These are phyloP conservation scores for Rhinoderma darwinii DNA, from an alignment of 2,113 vertebrate species.

Conservation along the genomic window DNA sequence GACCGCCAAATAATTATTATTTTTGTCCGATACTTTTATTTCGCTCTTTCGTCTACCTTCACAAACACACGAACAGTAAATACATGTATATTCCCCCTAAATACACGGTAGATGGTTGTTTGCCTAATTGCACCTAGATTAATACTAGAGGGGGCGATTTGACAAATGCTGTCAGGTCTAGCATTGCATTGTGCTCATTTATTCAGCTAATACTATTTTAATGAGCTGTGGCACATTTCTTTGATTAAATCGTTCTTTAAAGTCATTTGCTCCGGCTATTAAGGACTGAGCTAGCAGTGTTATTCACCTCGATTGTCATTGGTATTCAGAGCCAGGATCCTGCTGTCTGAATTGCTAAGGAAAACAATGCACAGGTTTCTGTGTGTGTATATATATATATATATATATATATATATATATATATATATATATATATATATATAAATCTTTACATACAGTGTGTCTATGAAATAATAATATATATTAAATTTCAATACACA, in stretches of 20 bases:
- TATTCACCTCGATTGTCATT: constrained; percentile 42
- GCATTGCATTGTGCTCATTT: constrained; percentile 47
- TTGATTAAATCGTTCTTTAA: constrained; percentile 46
- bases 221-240: constrained; percentile 51
- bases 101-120: constrained; percentile 39
- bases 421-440: no score
- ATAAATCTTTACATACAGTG: no score
- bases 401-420: no score
- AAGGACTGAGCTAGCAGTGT: constrained; percentile 24
- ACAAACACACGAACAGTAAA: constrained; percentile 26
- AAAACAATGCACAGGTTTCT: constrained; percentile 7
- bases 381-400: not conserved
- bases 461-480: no score
- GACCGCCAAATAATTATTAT: constrained; percentile 1
- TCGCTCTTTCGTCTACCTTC: not conserved
- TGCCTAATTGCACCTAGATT: constrained; percentile 48
- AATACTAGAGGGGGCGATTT: constrained; percentile 45
- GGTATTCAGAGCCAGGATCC: constrained; percentile 30
- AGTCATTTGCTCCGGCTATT: constrained; percentile 46
- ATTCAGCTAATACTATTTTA: constrained; percentile 50
- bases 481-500: no score
- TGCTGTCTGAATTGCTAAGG: not conserved
- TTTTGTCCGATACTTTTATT: not conserved
- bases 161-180: constrained; percentile 51
- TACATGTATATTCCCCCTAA: constrained; percentile 41